Evolutionary conservation across 2,888 invertebrate genomes (phyloP), one percentile per base, ranked within the genome.

Genomic region (Notodonta dromedarius): DNA sequence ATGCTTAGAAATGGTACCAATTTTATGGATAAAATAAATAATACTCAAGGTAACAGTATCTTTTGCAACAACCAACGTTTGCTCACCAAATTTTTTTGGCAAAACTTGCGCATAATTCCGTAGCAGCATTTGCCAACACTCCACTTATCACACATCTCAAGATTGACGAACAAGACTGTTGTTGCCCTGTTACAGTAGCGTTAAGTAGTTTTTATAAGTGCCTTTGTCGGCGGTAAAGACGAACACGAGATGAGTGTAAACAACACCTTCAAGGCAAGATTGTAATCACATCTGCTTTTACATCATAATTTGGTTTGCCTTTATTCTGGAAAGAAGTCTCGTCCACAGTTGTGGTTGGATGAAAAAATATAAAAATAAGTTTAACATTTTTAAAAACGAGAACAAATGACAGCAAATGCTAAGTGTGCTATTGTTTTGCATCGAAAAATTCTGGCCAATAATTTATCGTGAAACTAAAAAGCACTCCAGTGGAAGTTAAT

Each of bases 381-480:
- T 2, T 24, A 24, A 24, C 24, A 12, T 50, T 50, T 50, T 50
- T 50, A 2, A 14, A 4, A 16, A 50, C 4, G 16, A 50, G 16
- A 50, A 16, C 4, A 16, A 16, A 46, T 6, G 1, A 9, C 16
- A 50, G 9, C 16, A 16, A 50, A 16, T 2, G 9, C 5, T 13
- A 32, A 35, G 9, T 32, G 1, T 11, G 52, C 32, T 35, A 32
- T 52, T 11, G n/a, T 52, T 52, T 52, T 32, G 52, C 48, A 56
- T 63, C 53, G 62, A 71, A 71, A 54, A 65, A 53, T 32, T 9
- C 51, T 79, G 81, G 84, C 84, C 81, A 87, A 87, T 88, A 87
- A 87, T 88, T 89, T 83, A 87, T 83, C 71, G 69, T 63, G 75
- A 81, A 90, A 88, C 87, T 89, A 87, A 90, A 86, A 87, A 83